Evolutionary conservation across 92 coral and sea anemone species (phyloP), one percentile per base, ranked within the genome.

Genomic region (Phenganax subtilis): DNA sequence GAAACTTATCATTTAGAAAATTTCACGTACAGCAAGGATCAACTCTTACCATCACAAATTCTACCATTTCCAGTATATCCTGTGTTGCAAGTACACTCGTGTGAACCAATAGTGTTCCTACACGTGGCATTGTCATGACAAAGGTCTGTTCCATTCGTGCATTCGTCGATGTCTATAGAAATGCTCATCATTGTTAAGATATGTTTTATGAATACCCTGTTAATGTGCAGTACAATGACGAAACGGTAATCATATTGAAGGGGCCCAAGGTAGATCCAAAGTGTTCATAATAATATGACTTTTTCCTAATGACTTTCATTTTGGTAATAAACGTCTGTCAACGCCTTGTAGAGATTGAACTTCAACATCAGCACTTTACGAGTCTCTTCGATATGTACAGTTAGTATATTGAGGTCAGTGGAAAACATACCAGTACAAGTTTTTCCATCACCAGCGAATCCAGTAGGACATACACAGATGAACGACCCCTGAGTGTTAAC

Each of bases 21-120:
- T 37, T 37, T 37, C 47, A 37, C 47, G 47, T 37, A 57, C 47
- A 17, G 55, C n/a, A 44, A 44, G 10, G 51, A 11, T 10, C 11
- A 4, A 11, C 25, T 31, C 56, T 57, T 77, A 91, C 96, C 92
- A 57, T 57, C 71, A 80, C 96, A 91, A 12, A 76, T 84, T 80
- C 84, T 87, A 59, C 96, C 97, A 71, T 84, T 75, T 59, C 93
- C 97, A 37, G 88, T 79, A 82, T 90, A 90, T 57, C 97, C 97
- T 66, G 86, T 84, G 72, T 86, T 86, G 84, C 97, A 92, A 79
- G 90, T 84, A 74, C 91, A 90, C 77, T 86, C 82, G 82, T 84
- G 88, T 58, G 94, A 90, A 65, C 94, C 94, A 82, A 88, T 85
- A 82, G 94, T 90, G 87, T 90, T 90, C 81, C 88, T 88, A 66